Evolutionary conservation across 2,888 invertebrate genomes (phyloP).

Genomic region (Tortricodes alternella): DNA sequence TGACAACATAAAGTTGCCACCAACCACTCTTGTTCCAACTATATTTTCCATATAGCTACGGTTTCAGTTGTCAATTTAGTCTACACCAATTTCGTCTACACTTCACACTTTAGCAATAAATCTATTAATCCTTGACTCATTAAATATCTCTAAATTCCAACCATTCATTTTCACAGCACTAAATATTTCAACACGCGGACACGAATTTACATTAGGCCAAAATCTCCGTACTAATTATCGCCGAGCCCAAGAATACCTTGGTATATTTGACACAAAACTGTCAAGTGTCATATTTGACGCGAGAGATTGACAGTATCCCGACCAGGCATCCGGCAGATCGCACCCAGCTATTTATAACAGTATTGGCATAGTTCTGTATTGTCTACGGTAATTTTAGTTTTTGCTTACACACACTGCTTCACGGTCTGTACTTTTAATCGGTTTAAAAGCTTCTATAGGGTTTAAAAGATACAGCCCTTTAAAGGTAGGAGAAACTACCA

Average conservation of each 20-base stretch:
- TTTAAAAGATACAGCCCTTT: no score
- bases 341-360: background rate
- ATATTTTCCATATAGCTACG: no score
- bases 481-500: no score
- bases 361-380: slow-evolving; percentile 20
- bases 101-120: no score
- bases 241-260: slow-evolving; percentile 41
- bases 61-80: no score
- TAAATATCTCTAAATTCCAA: background rate
- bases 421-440: no score
- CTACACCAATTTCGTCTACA: no score
- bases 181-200: background rate
- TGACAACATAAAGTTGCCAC: no score
- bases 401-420: no score
- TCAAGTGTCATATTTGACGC: slow-evolving; percentile 48
- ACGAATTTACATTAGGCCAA: background rate
- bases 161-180: background rate
- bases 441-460: no score
- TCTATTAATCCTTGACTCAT: background rate
- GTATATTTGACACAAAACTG: slow-evolving; percentile 49
- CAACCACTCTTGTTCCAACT: no score
- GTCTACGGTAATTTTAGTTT: slow-evolving; percentile 6
- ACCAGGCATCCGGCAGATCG: slow-evolving; percentile 24
- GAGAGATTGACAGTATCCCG: slow-evolving; percentile 32
- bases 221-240: slow-evolving; percentile 33